Base-by-base conservation (phyloP, 2,113 vertebrate genomes). In the Setophaga kirtlandii region DNA sequence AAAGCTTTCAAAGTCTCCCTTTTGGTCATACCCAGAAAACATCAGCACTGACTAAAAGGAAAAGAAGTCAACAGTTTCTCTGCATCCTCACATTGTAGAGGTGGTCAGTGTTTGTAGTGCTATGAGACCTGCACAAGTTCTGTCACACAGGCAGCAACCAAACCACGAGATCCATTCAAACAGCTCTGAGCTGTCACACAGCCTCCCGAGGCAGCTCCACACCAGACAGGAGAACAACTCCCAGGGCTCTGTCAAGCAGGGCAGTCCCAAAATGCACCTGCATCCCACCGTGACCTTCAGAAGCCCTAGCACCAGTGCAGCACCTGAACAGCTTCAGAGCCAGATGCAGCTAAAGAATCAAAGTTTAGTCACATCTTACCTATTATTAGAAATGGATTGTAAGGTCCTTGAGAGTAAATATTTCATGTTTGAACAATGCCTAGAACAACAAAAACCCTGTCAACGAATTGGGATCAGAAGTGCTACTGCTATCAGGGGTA, bases 311-410 rank as follows among this genome's bases (percentile, higher is more conserved):
- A 81, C 15, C 12, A 9, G 87, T 52, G 65, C 77, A 75, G 91
- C 42, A 44, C 39, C 62, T 5, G 73, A 81, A 84, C 93, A 95
- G 87, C 93, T 94, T 78, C 87, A 93, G 64, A 89, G 42, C 77
- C 87, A 91, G 35, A 90, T 53, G 92, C 83, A 95, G 92, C 63
- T 73, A 35, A 84, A 77, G 92, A 95, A 83, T 35, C 88, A 89
- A 86, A 86, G 89, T 73, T 89, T 47, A 92, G 83, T 77, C 86
- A 87, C 76, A 78, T 88, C 75, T 74, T 83, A 83, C 75, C 67
- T 81, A 63, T 70, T 75, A 69, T 78, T 94, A 92, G 81, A 90
- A 92, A 87, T 63, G 67, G 71, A 83, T 7, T 42, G 27, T 50
- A 90, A 83, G 68, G 83, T 90, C 60, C 52, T 62, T 86, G 46